phyloP scores from a whole-genome alignment of 2,113 vertebrate species.

The Eretmochelys imbricata region DNA sequence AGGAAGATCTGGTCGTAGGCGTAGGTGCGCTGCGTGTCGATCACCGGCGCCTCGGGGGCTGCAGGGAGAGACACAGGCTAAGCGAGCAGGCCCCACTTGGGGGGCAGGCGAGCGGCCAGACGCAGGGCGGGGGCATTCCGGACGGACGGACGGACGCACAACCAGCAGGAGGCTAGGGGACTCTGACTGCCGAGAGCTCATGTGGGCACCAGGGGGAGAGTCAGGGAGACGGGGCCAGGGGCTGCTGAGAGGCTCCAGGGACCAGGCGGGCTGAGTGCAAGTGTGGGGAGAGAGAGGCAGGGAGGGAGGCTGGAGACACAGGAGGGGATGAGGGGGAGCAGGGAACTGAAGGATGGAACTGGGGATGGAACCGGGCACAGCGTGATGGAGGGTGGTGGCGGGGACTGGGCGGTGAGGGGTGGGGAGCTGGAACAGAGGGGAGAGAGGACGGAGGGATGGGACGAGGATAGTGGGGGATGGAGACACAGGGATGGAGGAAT shows the following conservation, averaged over 20 bases:
- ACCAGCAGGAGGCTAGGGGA: constrained; percentile 60
- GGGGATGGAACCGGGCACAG: background rate
- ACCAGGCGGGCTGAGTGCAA: constrained; percentile 58
- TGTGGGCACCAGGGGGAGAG: constrained; percentile 56
- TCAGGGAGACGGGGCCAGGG: constrained; percentile 58
- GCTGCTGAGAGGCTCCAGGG: constrained; percentile 71
- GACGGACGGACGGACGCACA: constrained; percentile 47
- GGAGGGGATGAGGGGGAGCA: background rate
- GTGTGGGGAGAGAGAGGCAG: background rate
- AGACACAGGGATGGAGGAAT: constrained; percentile 22
- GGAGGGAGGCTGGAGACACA: constrained; percentile 5
- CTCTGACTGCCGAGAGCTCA: constrained; percentile 56
- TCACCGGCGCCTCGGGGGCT: constrained; percentile 94
- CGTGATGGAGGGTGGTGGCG: background rate
- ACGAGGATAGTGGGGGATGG: constrained; percentile 1
- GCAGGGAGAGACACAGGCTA: constrained; percentile 56
- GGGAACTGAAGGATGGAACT: background rate
- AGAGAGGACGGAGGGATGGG: background rate
- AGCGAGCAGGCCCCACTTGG: background rate
- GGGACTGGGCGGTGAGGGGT: background rate
- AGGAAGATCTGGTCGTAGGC: constrained; percentile 97
- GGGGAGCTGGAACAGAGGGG: background rate
- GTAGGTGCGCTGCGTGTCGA: constrained; percentile 96
- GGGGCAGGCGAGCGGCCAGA: constrained; percentile 21
- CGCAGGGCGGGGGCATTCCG: constrained; percentile 33